phyloP scores from a whole-genome alignment of 2,113 vertebrate species.

The Gymnorhina tibicen region DNA sequence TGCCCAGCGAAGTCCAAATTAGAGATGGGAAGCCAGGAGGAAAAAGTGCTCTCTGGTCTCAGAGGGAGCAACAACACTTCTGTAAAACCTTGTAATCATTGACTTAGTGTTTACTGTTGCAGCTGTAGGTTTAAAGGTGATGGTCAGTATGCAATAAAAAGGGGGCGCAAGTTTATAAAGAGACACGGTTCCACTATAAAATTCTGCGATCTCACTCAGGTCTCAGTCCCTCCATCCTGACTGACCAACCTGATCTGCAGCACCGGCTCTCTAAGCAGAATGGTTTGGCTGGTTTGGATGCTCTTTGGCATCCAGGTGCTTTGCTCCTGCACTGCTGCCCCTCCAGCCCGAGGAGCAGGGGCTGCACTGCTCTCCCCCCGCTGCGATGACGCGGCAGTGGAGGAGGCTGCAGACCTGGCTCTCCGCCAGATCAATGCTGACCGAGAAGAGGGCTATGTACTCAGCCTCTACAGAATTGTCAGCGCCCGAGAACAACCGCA shows the following conservation, averaged over 20 bases:
- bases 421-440: slow-evolving; percentile 58
- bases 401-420: slow-evolving; percentile 30
- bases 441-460: slow-evolving; percentile 46
- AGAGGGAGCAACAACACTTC: background rate
- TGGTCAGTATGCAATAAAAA: background rate
- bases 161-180: background rate
- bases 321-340: background rate
- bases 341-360: rapidly evolving
- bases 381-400: slow-evolving; percentile 19
- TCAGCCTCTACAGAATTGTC: slow-evolving; percentile 63
- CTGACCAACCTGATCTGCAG: background rate
- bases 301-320: slow-evolving; percentile 8
- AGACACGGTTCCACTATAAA: background rate
- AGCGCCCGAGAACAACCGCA: slow-evolving; percentile 26
- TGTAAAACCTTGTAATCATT: slow-evolving; percentile 40
- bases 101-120: slow-evolving; percentile 10
- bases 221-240: background rate
- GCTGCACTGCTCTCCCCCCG: background rate
- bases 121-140: slow-evolving; percentile 44
- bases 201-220: background rate
- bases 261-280: background rate
- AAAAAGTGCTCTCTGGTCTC: background rate
- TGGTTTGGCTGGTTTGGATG: slow-evolving; percentile 8
- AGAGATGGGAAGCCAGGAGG: background rate
- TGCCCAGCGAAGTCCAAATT: background rate